Evolutionary conservation across 2,113 vertebrate genomes (phyloP).

Genomic region (Empidonax traillii): DNA sequence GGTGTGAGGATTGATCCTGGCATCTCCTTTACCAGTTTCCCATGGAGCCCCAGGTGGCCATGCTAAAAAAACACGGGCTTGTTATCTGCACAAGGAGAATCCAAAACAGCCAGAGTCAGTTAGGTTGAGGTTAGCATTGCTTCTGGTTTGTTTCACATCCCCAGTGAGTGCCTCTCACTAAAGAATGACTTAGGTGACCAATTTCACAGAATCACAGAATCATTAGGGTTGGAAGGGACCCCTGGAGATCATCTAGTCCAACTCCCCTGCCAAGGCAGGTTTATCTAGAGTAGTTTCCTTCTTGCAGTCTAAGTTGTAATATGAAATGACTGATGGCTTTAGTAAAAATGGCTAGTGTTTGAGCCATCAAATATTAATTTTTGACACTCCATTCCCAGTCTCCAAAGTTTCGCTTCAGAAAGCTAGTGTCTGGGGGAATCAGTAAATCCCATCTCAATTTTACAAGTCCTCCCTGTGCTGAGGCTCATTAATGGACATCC

Average conservation of each 20-base stretch:
- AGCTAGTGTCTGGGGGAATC: neutral
- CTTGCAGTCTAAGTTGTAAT: neutral
- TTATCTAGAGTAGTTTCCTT: neutral
- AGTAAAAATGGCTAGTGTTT: neutral
- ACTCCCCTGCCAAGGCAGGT: neutral
- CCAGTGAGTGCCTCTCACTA: neutral
- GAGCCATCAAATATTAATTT: neutral
- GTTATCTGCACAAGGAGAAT: fast-evolving
- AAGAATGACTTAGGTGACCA: neutral
- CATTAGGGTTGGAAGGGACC: neutral
- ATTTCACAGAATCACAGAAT: neutral
- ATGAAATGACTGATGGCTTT: neutral
- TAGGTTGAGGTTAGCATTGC: neutral
- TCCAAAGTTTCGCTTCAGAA: neutral
- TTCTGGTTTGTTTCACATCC: neutral
- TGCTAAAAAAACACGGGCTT: fast-evolving
- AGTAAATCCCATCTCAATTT: constrained; percentile 22
- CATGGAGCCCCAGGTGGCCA: fast-evolving
- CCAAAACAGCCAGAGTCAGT: fast-evolving
- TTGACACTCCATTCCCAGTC: neutral
- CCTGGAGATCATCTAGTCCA: neutral
- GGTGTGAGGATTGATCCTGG: neutral
- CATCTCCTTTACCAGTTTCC: neutral
- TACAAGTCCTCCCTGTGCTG: neutral
- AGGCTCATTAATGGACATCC: constrained; percentile 18